Conservation (phyloP, 2,113 vertebrate species). For the Halcyon senegalensis region DNA sequence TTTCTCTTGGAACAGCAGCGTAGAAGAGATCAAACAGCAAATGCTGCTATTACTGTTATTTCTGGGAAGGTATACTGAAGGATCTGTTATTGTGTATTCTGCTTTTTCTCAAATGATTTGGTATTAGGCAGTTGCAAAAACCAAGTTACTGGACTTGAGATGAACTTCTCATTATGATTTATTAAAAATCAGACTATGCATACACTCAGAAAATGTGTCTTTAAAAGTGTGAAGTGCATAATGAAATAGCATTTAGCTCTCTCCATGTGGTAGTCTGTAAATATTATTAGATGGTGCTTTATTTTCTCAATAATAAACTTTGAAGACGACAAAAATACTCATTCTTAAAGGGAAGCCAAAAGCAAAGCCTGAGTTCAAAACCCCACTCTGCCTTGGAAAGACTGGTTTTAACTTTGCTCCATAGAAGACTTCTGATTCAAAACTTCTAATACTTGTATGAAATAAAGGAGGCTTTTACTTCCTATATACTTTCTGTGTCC, state of each 20-base stretch:
- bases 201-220: background rate
- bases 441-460: background rate
- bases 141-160: background rate
- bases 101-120: background rate
- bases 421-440: background rate
- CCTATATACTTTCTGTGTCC: background rate
- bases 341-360: background rate
- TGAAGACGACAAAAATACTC: background rate
- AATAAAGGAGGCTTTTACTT: background rate
- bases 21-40: background rate
- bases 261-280: background rate
- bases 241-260: background rate
- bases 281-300: background rate
- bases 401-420: background rate
- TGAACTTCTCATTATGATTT: background rate
- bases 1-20: background rate
- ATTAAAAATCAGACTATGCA: background rate
- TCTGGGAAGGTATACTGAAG: background rate
- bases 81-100: background rate
- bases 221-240: background rate
- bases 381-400: background rate
- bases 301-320: background rate
- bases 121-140: background rate
- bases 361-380: background rate
- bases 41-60: background rate